Base-by-base conservation (phyloP, 2,888 invertebrate species). In the Itoplectis maculator region DNA sequence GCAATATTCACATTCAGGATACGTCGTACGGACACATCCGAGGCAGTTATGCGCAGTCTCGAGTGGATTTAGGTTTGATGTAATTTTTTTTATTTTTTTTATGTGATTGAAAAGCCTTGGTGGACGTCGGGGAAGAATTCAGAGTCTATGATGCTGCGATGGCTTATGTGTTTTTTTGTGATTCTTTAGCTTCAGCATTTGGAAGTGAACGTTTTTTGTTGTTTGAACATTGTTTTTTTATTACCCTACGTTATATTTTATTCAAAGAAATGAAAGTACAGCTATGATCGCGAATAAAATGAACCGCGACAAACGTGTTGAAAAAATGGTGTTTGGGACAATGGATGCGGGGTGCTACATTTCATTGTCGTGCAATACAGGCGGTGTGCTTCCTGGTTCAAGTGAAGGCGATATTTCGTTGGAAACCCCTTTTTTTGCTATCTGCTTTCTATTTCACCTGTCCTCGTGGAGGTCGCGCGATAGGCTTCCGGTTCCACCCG, bases 361-460 rank as follows among this genome's bases (percentile, higher is more conserved):
- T 54, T 54, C 20, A 54, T 63, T 18, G 42, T 18, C 20, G 6
- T 45, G n/a, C 37, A 29, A n/a, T 29, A 35, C 29, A 7, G 15
- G 29, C 23, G 8, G 8, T 9, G 15, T 9, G 5, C 13, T 9
- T 20, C 9, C 23, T 13, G 54, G 9, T 29, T 9, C 5, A 13
- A 47, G n/a, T 2, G 20, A 54, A 59, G 37, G 56, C 40, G 49
- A 78, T 49, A 49, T 73, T 3, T 42, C 37, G 59, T 74, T 49
- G 20, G 13, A 59, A 78, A 70, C 59, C 51, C 15, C 35, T 15
- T 7, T 23, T 42, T 9, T 51, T 37, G 15, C 9, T 73, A 74
- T 73, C 49, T 7, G 23, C 45, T 63, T 68, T 2, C n/a, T 49
- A 75, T 73, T 84, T 63, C 69, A 79, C 76, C 66, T 75, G 73